These are phyloP conservation scores for Pelodiscus sinensis DNA, from an alignment of 2,113 vertebrate species.

Conservation along the genomic window DNA sequence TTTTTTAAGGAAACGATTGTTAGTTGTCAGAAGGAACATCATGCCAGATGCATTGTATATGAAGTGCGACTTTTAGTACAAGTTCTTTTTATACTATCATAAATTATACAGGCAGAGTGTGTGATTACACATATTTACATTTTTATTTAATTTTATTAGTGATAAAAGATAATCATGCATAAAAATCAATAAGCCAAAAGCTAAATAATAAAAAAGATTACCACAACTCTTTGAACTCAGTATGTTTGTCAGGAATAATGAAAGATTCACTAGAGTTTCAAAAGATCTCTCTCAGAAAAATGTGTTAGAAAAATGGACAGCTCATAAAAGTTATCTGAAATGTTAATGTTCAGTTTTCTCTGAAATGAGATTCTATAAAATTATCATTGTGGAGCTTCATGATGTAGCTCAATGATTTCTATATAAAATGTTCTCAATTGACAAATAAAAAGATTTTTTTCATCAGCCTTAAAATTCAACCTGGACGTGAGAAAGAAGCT, in stretches of 20 bases:
- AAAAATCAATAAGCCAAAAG: not conserved
- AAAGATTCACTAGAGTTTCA: not conserved
- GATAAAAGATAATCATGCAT: not conserved
- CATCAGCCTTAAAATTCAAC: not conserved
- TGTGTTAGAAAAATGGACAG: not conserved
- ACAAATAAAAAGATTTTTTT: not conserved
- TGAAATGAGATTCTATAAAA: not conserved
- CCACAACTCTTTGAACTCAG: not conserved
- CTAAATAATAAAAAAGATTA: not conserved
- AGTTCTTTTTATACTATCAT: not conserved
- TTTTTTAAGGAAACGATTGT: not conserved
- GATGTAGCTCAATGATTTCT: not conserved
- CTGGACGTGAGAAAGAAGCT: not conserved
- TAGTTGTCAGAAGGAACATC: not conserved
- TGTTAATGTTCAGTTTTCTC: not conserved
- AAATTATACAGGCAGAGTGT: not conserved
- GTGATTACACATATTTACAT: not conserved
- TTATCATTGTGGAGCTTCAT: not conserved
- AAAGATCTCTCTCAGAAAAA: conserved; percentile 10
- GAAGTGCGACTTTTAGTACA: not conserved
- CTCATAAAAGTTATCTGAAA: not conserved
- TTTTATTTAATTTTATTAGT: not conserved
- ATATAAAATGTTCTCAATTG: not conserved
- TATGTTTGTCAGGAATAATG: not conserved
- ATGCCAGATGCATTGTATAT: not conserved